Evolutionary conservation across 2,888 invertebrate species (phyloP).

Genomic region (Drosophila prostipennis): DNA sequence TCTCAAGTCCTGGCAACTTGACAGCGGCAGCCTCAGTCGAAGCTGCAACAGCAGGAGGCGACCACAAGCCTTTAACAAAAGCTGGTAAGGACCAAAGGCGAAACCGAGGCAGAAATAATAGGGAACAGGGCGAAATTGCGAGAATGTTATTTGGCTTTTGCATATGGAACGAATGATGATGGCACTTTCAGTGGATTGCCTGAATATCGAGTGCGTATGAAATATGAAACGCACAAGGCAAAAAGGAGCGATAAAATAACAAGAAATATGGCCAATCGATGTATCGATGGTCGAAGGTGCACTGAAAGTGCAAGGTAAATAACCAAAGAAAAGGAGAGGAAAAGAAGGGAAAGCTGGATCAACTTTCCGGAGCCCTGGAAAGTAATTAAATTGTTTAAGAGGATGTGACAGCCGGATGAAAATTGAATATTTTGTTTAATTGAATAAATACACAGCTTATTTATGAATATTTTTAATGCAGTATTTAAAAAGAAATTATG

Average conservation of each 20-base stretch:
- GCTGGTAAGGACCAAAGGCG: constrained; percentile 9
- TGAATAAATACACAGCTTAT: background rate
- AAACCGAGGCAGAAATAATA: constrained; percentile 12
- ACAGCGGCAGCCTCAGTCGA: constrained; percentile 56
- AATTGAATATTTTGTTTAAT: background rate
- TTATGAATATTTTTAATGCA: constrained; percentile 3
- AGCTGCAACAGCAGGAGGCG: constrained; percentile 53
- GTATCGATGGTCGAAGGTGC: constrained; percentile 22
- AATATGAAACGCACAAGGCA: constrained; percentile 23
- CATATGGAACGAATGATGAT: constrained; percentile 49
- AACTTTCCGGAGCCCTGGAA: background rate
- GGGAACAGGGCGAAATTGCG: constrained; percentile 7
- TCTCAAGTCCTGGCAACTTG: constrained; percentile 65
- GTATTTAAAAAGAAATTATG: no score
- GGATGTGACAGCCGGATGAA: background rate
- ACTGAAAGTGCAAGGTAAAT: constrained; percentile 33
- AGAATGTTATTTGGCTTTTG: constrained; percentile 60
- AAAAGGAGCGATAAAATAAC: constrained; percentile 35
- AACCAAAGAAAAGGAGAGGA: constrained; percentile 1
- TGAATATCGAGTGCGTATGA: constrained; percentile 34
- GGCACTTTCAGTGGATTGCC: constrained; percentile 51
- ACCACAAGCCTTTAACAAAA: constrained; percentile 52
- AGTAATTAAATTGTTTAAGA: background rate
- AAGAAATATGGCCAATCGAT: constrained; percentile 44
- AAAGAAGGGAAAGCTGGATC: background rate